phyloP scores from a whole-genome alignment of 1,140 invertebrate species.

The Pogonus chalceus region DNA sequence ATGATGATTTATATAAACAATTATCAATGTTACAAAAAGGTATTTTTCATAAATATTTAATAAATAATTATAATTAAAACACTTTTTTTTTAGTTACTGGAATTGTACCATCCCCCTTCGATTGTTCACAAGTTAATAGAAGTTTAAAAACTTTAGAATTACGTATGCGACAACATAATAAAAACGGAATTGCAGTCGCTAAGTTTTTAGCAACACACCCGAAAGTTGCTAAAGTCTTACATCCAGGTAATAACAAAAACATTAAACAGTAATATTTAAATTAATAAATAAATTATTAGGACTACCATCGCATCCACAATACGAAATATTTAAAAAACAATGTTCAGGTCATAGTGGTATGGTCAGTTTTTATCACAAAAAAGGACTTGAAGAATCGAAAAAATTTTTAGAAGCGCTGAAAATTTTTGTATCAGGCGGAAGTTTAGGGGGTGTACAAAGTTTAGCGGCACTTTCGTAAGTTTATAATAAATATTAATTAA shows the following conservation, averaged over 20 bases:
- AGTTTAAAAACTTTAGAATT: slow-evolving; percentile 68
- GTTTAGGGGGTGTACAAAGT: slow-evolving; percentile 69
- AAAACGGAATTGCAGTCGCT: slow-evolving; percentile 63
- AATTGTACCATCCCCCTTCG: slow-evolving; percentile 70
- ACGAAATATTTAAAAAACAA: slow-evolving; percentile 70
- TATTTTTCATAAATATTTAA: slow-evolving; percentile 22
- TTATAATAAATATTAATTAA: too few relatives aligned
- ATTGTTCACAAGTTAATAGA: slow-evolving; percentile 66
- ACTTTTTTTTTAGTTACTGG: slow-evolving; percentile 46
- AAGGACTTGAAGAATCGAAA: slow-evolving; percentile 56
- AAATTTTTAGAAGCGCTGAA: slow-evolving; percentile 58
- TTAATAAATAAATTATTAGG: slow-evolving; percentile 43
- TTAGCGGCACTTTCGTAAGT: slow-evolving; percentile 51
- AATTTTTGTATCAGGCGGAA: slow-evolving; percentile 61
- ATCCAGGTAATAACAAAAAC: slow-evolving; percentile 46
- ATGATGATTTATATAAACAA: slow-evolving; percentile 46
- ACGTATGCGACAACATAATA: slow-evolving; percentile 69
- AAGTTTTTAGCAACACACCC: slow-evolving; percentile 62
- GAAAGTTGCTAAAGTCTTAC: slow-evolving; percentile 57
- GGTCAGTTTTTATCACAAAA: slow-evolving; percentile 75
- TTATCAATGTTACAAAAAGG: slow-evolving; percentile 62
- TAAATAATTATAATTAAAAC: background rate
- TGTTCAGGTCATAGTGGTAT: slow-evolving; percentile 82
- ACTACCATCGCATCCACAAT: slow-evolving; percentile 77
- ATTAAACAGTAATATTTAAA: background rate